Percentiles rank a stretch among this genome's conserved stretches.
Conservation (phyloP, 64 coral and sea anemone species). For the Stylophora pistillata region DNA sequence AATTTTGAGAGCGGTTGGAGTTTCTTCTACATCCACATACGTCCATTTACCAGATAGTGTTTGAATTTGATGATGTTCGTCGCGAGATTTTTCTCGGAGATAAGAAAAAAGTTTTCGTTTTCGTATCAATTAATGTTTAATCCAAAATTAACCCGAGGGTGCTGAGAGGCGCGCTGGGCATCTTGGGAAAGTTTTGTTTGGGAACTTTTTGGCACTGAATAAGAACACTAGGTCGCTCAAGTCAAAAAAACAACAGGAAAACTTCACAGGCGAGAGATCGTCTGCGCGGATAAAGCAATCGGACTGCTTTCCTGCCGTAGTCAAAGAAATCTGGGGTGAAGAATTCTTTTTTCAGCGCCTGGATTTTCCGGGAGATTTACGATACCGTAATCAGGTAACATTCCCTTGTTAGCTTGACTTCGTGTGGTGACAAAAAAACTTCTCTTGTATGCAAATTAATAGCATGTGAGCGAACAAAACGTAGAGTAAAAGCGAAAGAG, state of each 20-base stretch:
- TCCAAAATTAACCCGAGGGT: constrained; percentile 71
- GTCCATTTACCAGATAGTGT: background rate
- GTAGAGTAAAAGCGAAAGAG: constrained; percentile 35
- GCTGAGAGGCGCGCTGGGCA: constrained; percentile 42
- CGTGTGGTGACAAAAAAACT: constrained; percentile 70
- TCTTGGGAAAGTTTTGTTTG: constrained; percentile 81
- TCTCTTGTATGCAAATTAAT: constrained; percentile 75
- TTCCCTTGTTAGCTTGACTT: constrained; percentile 64
- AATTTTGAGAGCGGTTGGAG: background rate
- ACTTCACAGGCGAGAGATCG: constrained; percentile 12
- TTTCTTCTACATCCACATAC: background rate
- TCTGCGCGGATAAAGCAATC: background rate
- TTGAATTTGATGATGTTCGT: background rate
- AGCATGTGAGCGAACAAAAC: constrained; percentile 66
- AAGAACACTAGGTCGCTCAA: background rate
- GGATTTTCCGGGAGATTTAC: constrained; percentile 16
- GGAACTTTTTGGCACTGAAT: constrained; percentile 57
- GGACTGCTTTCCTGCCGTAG: background rate
- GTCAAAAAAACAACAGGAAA: constrained; percentile 13
- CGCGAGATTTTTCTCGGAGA: background rate
- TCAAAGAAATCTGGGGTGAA: background rate
- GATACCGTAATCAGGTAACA: constrained; percentile 52
- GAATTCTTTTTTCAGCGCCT: background rate
- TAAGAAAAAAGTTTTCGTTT: constrained; percentile 40
- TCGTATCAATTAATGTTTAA: constrained; percentile 71